Conservation (phyloP, 1,140 invertebrate species). For the Rhynchophorus ferrugineus region DNA sequence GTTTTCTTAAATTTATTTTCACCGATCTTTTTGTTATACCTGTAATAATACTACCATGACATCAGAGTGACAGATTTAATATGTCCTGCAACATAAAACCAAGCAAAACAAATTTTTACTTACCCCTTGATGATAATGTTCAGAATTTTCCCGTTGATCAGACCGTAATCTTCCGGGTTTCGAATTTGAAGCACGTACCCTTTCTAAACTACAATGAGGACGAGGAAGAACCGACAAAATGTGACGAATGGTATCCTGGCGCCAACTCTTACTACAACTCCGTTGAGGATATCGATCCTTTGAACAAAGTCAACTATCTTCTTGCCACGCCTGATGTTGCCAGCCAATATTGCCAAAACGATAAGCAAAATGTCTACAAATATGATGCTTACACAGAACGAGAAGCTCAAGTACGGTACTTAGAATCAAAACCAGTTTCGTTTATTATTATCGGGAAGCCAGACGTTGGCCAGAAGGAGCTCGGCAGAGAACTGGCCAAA, state of each 20-base stretch:
- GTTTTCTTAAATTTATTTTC: no score
- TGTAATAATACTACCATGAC: no score
- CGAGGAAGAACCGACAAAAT: slow-evolving; percentile 2
- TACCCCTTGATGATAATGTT: slow-evolving; percentile 15
- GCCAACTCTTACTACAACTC: slow-evolving; percentile 40
- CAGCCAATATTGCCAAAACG: slow-evolving; percentile 6
- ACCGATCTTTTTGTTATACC: no score
- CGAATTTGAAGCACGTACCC: slow-evolving; percentile 23
- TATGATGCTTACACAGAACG: slow-evolving; percentile 34
- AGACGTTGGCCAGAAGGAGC: slow-evolving; percentile 41
- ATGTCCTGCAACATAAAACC: slow-evolving; percentile 20
- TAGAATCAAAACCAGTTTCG: slow-evolving; percentile 44
- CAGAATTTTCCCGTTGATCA: slow-evolving; percentile 26
- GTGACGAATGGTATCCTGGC: slow-evolving; percentile 31
- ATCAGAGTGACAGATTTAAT: no score
- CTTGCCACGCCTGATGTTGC: slow-evolving; percentile 22
- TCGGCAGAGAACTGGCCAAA: slow-evolving; percentile 48
- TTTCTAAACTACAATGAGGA: slow-evolving; percentile 20
- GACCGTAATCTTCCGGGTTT: slow-evolving; percentile 27
- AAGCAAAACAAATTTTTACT: slow-evolving; percentile 26
- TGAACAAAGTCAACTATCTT: slow-evolving; percentile 31
- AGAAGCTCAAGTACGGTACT: slow-evolving; percentile 44
- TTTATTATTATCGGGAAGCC: slow-evolving; percentile 53
- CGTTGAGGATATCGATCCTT: slow-evolving; percentile 39
- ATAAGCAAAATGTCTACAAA: neutral